phyloP scores from a whole-genome alignment of 1,140 invertebrate genomes.

The Drosophila pectinifera region DNA sequence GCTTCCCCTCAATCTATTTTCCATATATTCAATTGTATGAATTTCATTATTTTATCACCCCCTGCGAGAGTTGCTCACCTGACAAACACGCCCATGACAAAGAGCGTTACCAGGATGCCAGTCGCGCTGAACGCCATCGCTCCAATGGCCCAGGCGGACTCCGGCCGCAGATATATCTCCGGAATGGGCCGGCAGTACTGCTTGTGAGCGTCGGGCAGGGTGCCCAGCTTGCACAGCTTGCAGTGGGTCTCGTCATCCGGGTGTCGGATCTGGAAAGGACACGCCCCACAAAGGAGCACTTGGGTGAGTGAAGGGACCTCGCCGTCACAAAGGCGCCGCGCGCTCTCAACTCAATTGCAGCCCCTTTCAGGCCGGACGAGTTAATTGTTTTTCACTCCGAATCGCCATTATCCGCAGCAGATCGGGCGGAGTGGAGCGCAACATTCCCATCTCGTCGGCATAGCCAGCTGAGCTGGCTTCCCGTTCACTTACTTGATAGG shows the following conservation, averaged over 20 bases:
- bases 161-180: slow-evolving; percentile 92
- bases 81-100: slow-evolving; percentile 89
- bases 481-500: slow-evolving; percentile 91
- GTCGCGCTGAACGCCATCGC: slow-evolving; percentile 92
- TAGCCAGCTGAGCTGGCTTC: slow-evolving; percentile 51
- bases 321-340: slow-evolving; percentile 8
- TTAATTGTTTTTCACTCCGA: slow-evolving; percentile 33
- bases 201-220: slow-evolving; percentile 91
- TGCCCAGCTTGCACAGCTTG: slow-evolving; percentile 92
- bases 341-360: slow-evolving; percentile 40
- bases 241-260: slow-evolving; percentile 93
- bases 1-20: too few relatives aligned
- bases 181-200: slow-evolving; percentile 92
- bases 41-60: background rate
- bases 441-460: slow-evolving; percentile 65
- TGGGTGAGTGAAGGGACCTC: slow-evolving; percentile 8
- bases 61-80: slow-evolving; percentile 58
- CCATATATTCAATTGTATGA: background rate
- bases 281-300: slow-evolving; percentile 19
- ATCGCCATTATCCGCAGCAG: too few relatives aligned
- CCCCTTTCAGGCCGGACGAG: slow-evolving; percentile 27
- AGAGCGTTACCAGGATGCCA: slow-evolving; percentile 92
- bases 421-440: slow-evolving; percentile 15
- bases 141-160: slow-evolving; percentile 94
- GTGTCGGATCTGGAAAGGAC: slow-evolving; percentile 89